Evolutionary conservation across 2,113 vertebrate genomes (phyloP).

Genomic region (Cyrtonyx montezumae): DNA sequence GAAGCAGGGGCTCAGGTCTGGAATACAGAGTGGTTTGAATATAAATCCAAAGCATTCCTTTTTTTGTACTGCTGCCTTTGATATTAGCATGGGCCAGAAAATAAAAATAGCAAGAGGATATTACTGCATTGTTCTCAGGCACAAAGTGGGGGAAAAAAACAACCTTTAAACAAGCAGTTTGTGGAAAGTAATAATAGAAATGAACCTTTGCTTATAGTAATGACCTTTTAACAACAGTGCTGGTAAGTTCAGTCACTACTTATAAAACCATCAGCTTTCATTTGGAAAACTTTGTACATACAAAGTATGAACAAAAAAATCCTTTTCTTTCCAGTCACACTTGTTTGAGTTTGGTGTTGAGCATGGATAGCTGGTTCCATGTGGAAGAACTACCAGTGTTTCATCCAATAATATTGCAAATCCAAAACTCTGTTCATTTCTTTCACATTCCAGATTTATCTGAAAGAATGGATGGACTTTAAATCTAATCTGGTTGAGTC

Average conservation of each 20-base stretch:
- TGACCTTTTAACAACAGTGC: neutral
- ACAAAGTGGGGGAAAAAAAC: neutral
- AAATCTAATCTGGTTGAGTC: neutral
- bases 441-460: neutral
- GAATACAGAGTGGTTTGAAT: constrained; percentile 43
- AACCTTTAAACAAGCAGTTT: neutral
- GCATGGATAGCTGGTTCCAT: neutral
- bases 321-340: neutral
- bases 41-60: constrained; percentile 7
- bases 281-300: neutral
- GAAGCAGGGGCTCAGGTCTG: neutral
- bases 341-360: neutral
- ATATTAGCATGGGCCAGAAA: neutral
- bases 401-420: neutral
- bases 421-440: neutral
- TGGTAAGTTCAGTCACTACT: neutral
- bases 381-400: neutral
- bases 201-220: neutral
- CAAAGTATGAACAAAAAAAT: neutral
- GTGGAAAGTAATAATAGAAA: neutral
- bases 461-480: neutral
- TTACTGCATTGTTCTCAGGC: neutral
- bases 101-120: neutral
- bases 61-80: neutral
- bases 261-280: neutral